These are phyloP conservation scores for Rhea americana DNA, from an alignment of 2,113 vertebrate genomes.

Conservation along the genomic window DNA sequence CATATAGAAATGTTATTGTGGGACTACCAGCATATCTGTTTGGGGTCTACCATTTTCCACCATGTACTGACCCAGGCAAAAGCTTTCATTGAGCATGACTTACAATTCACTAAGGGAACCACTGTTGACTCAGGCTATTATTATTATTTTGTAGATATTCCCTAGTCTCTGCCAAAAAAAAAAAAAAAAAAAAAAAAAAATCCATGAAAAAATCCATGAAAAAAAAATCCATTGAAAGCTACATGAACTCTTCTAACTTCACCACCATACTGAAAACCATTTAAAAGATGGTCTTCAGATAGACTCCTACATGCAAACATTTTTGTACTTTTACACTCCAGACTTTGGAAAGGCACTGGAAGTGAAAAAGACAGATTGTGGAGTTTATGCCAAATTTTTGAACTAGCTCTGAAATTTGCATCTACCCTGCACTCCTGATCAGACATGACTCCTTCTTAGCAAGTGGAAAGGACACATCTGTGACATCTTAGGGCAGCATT, in stretches of 20 bases:
- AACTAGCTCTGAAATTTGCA: background rate
- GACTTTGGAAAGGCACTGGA: background rate
- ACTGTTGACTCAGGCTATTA: constrained; percentile 1
- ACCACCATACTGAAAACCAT: background rate
- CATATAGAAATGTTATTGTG: constrained; percentile 50
- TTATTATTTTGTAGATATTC: constrained; percentile 35
- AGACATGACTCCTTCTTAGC: background rate
- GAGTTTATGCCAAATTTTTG: background rate
- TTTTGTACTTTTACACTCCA: background rate
- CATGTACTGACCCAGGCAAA: background rate
- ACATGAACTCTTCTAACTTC: background rate
- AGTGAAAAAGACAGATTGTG: background rate
- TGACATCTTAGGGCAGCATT: background rate
- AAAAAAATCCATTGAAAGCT: constrained; percentile 6
- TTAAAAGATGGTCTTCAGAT: background rate
- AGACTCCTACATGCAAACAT: background rate
- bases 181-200: background rate
- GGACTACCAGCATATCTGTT: constrained; percentile 31
- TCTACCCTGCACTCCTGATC: background rate
- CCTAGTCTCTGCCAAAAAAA: background rate
- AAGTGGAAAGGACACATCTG: background rate
- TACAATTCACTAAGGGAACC: constrained; percentile 17
- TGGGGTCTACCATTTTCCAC: constrained; percentile 37
- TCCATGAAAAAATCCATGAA: background rate
- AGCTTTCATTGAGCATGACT: constrained; percentile 28